These are phyloP conservation scores for Anoplopoma fimbria DNA, from an alignment of 2,113 vertebrate species.

Conservation along the genomic window DNA sequence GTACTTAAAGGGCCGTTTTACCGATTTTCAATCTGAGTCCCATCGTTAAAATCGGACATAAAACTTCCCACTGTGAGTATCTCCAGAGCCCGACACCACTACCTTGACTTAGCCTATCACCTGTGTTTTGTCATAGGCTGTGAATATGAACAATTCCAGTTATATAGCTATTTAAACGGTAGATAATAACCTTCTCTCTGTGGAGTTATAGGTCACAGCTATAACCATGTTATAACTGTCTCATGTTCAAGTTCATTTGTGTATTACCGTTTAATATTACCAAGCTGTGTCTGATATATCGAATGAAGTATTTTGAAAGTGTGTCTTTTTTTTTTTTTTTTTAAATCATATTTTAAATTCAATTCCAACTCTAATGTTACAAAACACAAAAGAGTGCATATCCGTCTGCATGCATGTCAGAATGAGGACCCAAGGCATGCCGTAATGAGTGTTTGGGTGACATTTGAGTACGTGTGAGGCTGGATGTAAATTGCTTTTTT, in stretches of 20 bases:
- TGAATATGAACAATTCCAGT: neutral
- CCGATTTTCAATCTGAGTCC: constrained; percentile 49
- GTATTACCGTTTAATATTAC: constrained; percentile 15
- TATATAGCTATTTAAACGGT: neutral
- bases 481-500: constrained; percentile 64
- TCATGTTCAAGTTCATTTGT: neutral
- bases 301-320: neutral
- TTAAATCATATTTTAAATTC: constrained; percentile 10
- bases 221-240: neutral
- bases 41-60: constrained; percentile 41
- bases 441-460: constrained; percentile 52
- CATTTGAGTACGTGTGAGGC: constrained; percentile 53
- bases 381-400: constrained; percentile 15
- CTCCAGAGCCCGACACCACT: neutral
- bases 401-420: constrained; percentile 35
- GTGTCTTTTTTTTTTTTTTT: neutral
- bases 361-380: constrained; percentile 9
- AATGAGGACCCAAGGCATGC: constrained; percentile 38
- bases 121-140: neutral
- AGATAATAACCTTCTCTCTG: neutral
- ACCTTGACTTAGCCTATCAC: neutral
- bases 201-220: neutral
- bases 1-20: constrained; percentile 54
- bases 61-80: neutral
- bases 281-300: neutral